Base-by-base conservation (phyloP, 2,113 vertebrate genomes). In the Pachyramphus minor region DNA sequence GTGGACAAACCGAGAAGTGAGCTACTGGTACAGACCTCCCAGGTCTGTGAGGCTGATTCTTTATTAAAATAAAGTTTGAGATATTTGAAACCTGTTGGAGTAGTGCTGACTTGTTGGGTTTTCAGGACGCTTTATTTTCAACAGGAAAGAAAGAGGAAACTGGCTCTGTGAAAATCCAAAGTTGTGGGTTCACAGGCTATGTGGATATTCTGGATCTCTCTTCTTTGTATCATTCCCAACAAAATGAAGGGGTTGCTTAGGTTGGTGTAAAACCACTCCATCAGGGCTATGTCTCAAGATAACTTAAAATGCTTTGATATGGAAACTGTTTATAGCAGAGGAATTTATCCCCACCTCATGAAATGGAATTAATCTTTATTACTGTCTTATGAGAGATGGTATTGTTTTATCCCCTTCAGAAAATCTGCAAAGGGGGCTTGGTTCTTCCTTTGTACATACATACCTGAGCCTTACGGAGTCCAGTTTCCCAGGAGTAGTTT, bases 11-110 rank as follows among this genome's bases (percentile, higher is more conserved):
- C 92, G 78, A 82, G 62, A 53, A 90, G 58, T 30, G 64, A 96
- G 50, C 95, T 84, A 86, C 52, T 96, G 95, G 95, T 90, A 93
- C 82, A 89, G 41, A 90, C 89, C 81, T 97, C 89, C 81, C 20
- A 14, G 30, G 66, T 89, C 45, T 52, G 83, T 97, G 94, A 97
- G 96, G 95, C 87, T 84, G 96, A 96, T 97, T 92, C 94, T 97
- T 97, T 96, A 92, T 58, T 92, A 91, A 98, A 98, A 98, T 98
- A 98, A 98, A 98, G 94, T 97, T 97, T 97, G 97, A 97, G 96
- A 97, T 94, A 96, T 78, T 95, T 97, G 94, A 97, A 94, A 95
- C 72, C 6, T 87, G 14, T 22, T 92, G 56, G 28, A 83, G 83
- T 94, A 89, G 64, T 96, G 67, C 69, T 95, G 87, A 82, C 52